Percentiles rank a stretch among this genome's conserved stretches.
phyloP scores from a whole-genome alignment of 2,797 vertebrate species.

The Danionella dracula region DNA sequence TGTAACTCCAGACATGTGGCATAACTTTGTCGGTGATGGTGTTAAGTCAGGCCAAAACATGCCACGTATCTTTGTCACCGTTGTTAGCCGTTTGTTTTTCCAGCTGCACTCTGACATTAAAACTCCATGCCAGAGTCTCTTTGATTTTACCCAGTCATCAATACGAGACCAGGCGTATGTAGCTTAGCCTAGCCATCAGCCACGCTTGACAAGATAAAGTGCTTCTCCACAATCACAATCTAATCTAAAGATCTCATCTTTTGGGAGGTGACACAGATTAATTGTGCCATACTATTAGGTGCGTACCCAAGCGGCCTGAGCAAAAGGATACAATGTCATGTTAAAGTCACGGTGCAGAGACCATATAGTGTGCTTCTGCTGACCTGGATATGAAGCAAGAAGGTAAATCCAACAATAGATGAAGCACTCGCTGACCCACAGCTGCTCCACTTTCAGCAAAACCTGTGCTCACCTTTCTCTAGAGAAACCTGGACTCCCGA shows the following conservation, averaged over 20 bases:
- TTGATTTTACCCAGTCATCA: conserved; percentile 18
- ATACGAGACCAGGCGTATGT: conserved; percentile 9
- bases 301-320: conserved; percentile 33
- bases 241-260: conserved; percentile 64
- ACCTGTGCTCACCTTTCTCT: conserved; percentile 20
- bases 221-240: conserved; percentile 55
- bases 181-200: conserved; percentile 30
- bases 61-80: not conserved
- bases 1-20: conserved; percentile 4
- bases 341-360: conserved; percentile 38
- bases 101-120: conserved; percentile 32
- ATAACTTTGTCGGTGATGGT: conserved; percentile 12
- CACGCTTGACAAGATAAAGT: conserved; percentile 40
- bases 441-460: conserved; percentile 21
- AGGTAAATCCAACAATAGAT: conserved; percentile 21
- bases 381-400: conserved; percentile 42
- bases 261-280: conserved; percentile 65
- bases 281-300: conserved; percentile 44
- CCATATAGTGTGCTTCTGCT: conserved; percentile 29
- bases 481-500: no score
- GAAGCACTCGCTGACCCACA: conserved; percentile 8
- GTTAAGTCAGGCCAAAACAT: conserved; percentile 1
- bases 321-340: conserved; percentile 42
- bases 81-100: conserved; percentile 26
- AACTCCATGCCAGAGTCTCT: not conserved